Base-by-base conservation (phyloP, 1,140 invertebrate species). In the Akabosia matsudoensis region DNA sequence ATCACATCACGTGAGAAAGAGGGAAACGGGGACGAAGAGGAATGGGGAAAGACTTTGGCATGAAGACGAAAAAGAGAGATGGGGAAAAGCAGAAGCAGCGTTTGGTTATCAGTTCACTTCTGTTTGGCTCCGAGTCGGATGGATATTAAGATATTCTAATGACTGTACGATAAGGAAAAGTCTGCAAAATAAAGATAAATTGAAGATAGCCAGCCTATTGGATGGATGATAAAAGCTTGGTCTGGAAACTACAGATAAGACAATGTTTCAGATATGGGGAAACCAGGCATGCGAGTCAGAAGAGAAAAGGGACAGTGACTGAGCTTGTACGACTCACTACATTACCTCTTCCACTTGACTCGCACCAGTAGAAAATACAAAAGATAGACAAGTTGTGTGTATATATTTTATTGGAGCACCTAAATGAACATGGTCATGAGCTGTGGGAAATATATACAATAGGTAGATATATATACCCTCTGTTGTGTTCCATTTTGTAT, bases 81-180 rank as follows among this genome's bases (percentile, higher is more conserved):
- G 30, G 24, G 61, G 61, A 31, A 31, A 67, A 67, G 24, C 14
- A n/a, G n/a, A n/a, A n/a, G n/a, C n/a, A n/a, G n/a, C n/a, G 54
- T 4, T 4, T 51, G 75, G 76, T 78, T 79, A 79, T 79, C 79
- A 70, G 76, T 76, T 78, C 74, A 73, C 74, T 77, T 77, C 76
- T 79, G 76, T 77, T 79, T 79, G 78, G 75, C 73, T 77, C 75
- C 56, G 76, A 77, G 70, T 75, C 77, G 74, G 79, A 76, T 76
- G 78, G 78, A 79, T 79, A 79, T 79, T 79, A 79, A 81, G 80
- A 81, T 79, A 81, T 81, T 81, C 80, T 81, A 81, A 81, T 81
- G 78, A 81, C 78, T 78, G 18, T 24, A 45, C 67, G 80, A 81
- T 81, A 81, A 81, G 79, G 77, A 77, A 79, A 79, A 78, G 78